Conservation (phyloP, 2,888 invertebrate species). For the Adelognathus sp. region DNA sequence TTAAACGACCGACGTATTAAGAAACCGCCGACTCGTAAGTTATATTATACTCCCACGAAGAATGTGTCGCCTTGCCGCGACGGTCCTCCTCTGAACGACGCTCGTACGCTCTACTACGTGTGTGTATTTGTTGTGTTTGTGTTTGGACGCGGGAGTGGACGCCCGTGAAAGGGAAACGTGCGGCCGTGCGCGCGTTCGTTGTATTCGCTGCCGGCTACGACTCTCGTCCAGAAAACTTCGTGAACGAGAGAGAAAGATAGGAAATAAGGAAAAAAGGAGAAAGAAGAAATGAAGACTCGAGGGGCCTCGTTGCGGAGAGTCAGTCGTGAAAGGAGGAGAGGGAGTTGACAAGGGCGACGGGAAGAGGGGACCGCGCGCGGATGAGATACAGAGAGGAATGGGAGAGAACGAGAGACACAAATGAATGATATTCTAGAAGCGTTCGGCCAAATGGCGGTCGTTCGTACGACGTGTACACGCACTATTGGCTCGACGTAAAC, state of each 20-base stretch:
- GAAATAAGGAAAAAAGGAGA: conserved; percentile 15
- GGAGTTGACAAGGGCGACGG: conserved; percentile 28
- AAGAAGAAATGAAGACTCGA: not conserved
- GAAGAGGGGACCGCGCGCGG: conserved; percentile 21
- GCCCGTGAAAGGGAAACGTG: conserved; percentile 54
- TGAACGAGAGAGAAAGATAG: conserved; percentile 24
- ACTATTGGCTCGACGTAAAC: conserved; percentile 61
- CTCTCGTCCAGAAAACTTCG: conserved; percentile 20
- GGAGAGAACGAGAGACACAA: conserved; percentile 55
- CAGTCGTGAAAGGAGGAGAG: conserved; percentile 34
- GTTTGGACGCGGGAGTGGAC: conserved; percentile 17
- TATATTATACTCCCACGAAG: conserved; percentile 25
- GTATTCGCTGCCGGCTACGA: conserved; percentile 27
- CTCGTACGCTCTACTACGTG: not conserved
- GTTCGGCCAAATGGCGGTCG: conserved; percentile 73
- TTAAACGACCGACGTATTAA: conserved; percentile 42
- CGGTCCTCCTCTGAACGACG: not conserved
- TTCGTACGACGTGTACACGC: conserved; percentile 62
- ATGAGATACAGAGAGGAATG: conserved; percentile 44
- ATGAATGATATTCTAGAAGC: conserved; percentile 75
- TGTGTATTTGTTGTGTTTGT: too few species aligned
- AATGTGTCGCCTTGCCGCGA: conserved; percentile 21
- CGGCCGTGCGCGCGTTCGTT: conserved; percentile 21
- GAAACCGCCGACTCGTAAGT: conserved; percentile 29
- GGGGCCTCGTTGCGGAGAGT: conserved; percentile 31